These are phyloP conservation scores for Numida meleagris DNA, from an alignment of 2,113 vertebrate species.

Conservation along the genomic window DNA sequence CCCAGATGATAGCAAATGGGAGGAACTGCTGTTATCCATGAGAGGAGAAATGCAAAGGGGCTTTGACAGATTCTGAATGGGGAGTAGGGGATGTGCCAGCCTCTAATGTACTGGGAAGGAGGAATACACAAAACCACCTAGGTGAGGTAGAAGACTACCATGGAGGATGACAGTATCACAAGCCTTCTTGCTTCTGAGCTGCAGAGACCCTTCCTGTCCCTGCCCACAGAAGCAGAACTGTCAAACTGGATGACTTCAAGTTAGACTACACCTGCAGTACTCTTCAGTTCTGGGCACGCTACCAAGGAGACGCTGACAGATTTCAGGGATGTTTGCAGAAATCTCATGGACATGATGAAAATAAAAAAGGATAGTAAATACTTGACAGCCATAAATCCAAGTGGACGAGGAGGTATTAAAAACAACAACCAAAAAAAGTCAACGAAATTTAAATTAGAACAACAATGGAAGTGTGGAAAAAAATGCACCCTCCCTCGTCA, in stretches of 20 bases:
- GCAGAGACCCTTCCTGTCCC: neutral
- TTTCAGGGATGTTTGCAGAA: neutral
- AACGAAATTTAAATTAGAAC: constrained; percentile 37
- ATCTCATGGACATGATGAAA: constrained; percentile 28
- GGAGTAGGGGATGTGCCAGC: neutral
- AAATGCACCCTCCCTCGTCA: constrained; percentile 44
- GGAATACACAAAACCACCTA: neutral
- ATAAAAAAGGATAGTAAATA: constrained; percentile 15
- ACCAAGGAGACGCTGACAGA: constrained; percentile 9
- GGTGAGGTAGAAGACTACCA: neutral
- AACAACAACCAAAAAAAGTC: neutral
- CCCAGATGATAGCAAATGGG: neutral
- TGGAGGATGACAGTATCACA: neutral
- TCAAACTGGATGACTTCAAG: neutral
- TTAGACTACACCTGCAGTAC: neutral
- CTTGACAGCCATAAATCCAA: constrained; percentile 43
- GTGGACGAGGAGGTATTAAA: constrained; percentile 18
- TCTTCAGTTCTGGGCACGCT: neutral
- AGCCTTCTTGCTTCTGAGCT: neutral
- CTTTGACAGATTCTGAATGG: neutral
- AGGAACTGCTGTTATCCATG: neutral
- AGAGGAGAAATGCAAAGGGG: neutral
- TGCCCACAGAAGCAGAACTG: neutral
- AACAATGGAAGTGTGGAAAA: constrained; percentile 5
- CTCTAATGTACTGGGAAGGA: neutral